These are phyloP conservation scores for Dreissena rostriformis DNA, from an alignment of 1,140 invertebrate genomes.

Conservation along the genomic window DNA sequence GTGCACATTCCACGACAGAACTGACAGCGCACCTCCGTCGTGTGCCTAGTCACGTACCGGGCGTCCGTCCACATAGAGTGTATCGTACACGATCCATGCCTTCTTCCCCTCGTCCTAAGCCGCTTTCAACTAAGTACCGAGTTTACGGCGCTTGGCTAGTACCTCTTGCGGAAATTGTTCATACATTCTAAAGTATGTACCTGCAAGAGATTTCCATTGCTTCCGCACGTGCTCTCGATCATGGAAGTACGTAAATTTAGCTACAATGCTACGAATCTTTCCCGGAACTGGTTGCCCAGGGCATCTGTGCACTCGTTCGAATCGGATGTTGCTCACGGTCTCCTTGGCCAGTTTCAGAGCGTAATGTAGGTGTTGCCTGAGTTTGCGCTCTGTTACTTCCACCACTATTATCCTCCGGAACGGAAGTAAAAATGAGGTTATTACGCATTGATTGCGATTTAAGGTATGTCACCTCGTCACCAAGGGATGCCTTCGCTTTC, in stretches of 20 bases:
- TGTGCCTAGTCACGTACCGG: no score
- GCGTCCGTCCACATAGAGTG: no score
- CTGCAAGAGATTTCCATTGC: no score
- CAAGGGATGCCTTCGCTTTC: not conserved
- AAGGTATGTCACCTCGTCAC: conserved; percentile 14
- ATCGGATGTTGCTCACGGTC: not conserved
- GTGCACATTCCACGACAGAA: no score
- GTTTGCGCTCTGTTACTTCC: conserved; percentile 3
- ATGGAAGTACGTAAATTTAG: not conserved
- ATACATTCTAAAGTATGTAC: no score
- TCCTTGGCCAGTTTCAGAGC: conserved; percentile 2
- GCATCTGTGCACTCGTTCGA: not conserved
- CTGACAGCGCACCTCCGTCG: no score
- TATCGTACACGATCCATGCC: no score
- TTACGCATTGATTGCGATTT: conserved; percentile 16
- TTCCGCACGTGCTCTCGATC: conserved; percentile 7
- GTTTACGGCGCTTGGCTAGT: no score
- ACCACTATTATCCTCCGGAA: conserved; percentile 1
- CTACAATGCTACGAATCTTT: not conserved
- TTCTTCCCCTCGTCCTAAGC: no score
- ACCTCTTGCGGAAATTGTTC: no score
- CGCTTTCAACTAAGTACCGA: no score
- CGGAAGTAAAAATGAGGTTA: conserved; percentile 3
- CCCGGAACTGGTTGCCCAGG: not conserved
- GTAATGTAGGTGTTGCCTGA: not conserved